phyloP scores from a whole-genome alignment of 2,113 vertebrate species.

The Passer montanus region DNA sequence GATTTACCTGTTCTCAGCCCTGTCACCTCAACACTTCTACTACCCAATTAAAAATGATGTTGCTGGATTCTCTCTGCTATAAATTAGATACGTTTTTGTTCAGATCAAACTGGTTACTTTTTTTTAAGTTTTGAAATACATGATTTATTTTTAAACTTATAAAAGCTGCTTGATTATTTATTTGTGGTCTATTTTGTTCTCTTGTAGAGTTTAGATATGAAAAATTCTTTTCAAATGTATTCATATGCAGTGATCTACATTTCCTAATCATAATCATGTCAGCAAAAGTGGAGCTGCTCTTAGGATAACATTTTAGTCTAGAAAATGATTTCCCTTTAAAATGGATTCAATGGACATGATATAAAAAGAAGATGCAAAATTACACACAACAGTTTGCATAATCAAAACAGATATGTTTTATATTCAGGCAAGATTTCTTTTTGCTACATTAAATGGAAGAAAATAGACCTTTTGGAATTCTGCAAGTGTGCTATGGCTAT shows the following conservation, averaged over 20 bases:
- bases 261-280: conserved; percentile 85
- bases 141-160: conserved; percentile 79
- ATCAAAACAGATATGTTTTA: conserved; percentile 84
- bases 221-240: conserved; percentile 80
- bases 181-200: conserved; percentile 80
- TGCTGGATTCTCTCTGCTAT: conserved; percentile 59
- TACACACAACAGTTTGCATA: conserved; percentile 84
- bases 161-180: conserved; percentile 83
- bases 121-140: conserved; percentile 66
- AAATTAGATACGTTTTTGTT: conserved; percentile 70
- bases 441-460: conserved; percentile 76
- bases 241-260: conserved; percentile 80
- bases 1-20: conserved; percentile 84
- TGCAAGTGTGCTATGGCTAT: conserved; percentile 71
- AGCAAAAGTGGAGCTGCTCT: conserved; percentile 80
- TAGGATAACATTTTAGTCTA: conserved; percentile 81
- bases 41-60: conserved; percentile 75
- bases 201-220: conserved; percentile 76
- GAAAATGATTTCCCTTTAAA: conserved; percentile 84
- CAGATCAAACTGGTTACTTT: conserved; percentile 71
- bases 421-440: conserved; percentile 80
- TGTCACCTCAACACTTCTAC: conserved; percentile 75
- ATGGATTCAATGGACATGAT: conserved; percentile 84
- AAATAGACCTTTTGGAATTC: conserved; percentile 80
- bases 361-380: conserved; percentile 83